Percentiles rank a stretch among this genome's conserved stretches.
These are phyloP conservation scores for Leucoma salicis DNA, from an alignment of 2,888 invertebrate genomes.

Conservation along the genomic window DNA sequence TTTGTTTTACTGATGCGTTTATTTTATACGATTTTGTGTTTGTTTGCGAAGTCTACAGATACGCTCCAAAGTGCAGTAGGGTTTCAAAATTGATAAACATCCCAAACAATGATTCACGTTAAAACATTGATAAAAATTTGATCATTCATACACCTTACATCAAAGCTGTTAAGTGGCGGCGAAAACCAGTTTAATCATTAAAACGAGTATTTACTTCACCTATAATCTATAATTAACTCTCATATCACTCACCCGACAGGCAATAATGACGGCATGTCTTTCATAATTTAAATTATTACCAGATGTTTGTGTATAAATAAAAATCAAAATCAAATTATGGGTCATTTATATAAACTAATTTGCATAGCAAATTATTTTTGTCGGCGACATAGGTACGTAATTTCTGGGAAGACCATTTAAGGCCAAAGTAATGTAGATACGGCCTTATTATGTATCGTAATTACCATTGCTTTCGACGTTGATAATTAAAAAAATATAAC, in stretches of 20 bases:
- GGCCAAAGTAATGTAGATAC: conserved; percentile 13
- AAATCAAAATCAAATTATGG: conserved; percentile 40
- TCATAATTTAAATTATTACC: conserved; percentile 34
- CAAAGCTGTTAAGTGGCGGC: conserved; percentile 7
- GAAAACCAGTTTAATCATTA: conserved; percentile 33
- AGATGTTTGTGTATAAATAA: conserved; percentile 34
- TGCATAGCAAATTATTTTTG: conserved; percentile 43
- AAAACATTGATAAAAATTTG: not conserved
- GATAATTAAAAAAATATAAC: conserved; percentile 11
- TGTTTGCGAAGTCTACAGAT: no score
- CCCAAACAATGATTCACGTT: no score
- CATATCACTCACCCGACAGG: conserved; percentile 35
- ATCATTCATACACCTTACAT: conserved; percentile 6
- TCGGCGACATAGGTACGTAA: conserved; percentile 32
- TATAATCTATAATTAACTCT: conserved; percentile 29
- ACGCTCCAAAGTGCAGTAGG: no score
- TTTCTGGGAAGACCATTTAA: conserved; percentile 24
- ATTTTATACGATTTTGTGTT: no score
- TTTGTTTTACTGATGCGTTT: no score
- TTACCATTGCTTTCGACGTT: conserved; percentile 17
- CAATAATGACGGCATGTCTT: conserved; percentile 30
- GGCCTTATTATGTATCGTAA: conserved; percentile 17
- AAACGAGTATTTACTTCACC: conserved; percentile 21
- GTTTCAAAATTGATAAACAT: no score
- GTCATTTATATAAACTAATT: conserved; percentile 47